phyloP scores from a whole-genome alignment of 2,888 invertebrate species.

The Rhyacophila evoluta region DNA sequence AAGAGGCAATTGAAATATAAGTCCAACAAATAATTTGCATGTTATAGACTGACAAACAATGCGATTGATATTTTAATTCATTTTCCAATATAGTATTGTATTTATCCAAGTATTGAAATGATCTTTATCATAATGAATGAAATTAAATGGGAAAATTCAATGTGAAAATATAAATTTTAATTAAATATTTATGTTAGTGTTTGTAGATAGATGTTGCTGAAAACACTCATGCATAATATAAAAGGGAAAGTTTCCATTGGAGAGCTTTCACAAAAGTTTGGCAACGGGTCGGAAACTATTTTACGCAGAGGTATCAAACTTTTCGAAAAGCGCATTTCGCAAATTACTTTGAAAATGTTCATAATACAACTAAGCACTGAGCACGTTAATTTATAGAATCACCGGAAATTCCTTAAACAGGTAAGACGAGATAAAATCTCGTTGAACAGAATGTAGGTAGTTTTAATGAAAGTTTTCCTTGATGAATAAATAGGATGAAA shows the following conservation, averaged over 20 bases:
- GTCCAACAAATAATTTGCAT: too few species aligned
- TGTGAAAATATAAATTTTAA: too few species aligned
- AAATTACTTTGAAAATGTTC: background rate
- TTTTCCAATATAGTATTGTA: too few species aligned
- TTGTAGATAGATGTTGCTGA: background rate
- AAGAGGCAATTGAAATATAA: too few species aligned
- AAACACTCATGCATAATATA: background rate
- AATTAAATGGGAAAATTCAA: background rate
- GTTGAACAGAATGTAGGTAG: background rate
- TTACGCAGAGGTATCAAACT: background rate
- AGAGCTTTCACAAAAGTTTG: conserved; percentile 37
- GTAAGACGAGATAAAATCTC: background rate
- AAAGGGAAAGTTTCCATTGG: conserved; percentile 28
- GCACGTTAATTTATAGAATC: background rate
- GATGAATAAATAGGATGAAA: too few species aligned
- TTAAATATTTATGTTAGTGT: too few species aligned
- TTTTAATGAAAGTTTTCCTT: too few species aligned
- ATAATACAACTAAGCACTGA: background rate
- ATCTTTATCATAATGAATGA: too few species aligned
- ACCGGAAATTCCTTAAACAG: background rate
- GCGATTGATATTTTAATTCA: too few species aligned
- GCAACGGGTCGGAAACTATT: conserved; percentile 36
- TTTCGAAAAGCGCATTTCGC: background rate
- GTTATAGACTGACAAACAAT: too few species aligned
- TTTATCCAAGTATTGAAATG: too few species aligned